phyloP scores from a whole-genome alignment of 2,113 vertebrate genomes.

The Anser cygnoides region DNA sequence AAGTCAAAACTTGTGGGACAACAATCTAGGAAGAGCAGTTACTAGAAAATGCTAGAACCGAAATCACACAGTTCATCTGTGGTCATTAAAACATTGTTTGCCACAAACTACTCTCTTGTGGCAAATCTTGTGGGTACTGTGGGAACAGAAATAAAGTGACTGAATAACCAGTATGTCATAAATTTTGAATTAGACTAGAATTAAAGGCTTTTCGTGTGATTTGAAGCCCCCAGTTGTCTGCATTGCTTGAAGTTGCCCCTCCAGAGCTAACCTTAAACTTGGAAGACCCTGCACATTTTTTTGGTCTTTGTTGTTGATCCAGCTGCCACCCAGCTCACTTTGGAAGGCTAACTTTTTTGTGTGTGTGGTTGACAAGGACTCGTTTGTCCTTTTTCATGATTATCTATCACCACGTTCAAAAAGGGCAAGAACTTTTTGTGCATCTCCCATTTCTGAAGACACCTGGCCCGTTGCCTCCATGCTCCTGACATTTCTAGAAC shows the following conservation, averaged over 20 bases:
- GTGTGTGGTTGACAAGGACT: not conserved
- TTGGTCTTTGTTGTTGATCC: not conserved
- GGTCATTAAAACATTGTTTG: not conserved
- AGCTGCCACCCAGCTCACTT: not conserved
- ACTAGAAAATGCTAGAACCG: not conserved
- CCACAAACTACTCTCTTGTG: fast-evolving
- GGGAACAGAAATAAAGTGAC: not conserved
- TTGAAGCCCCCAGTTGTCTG: not conserved
- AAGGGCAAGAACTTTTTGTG: not conserved
- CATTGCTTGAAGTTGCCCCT: not conserved
- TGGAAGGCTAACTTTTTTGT: not conserved
- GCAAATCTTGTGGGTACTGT: not conserved
- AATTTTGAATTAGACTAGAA: not conserved
- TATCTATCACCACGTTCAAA: not conserved
- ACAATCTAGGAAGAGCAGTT: not conserved
- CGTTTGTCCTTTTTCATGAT: not conserved
- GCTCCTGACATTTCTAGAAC: not conserved
- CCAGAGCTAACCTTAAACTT: not conserved
- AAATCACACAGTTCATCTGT: not conserved
- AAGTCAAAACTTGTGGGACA: not conserved
- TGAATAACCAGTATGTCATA: not conserved
- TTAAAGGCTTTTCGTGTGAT: not conserved
- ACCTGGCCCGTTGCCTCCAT: not conserved
- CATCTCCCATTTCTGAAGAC: not conserved
- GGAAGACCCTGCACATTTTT: not conserved